A percentile compares a stretch with the other conserved stretches of the same genome.
These are phyloP conservation scores for Neomorphus geoffroyi DNA, from an alignment of 2,797 vertebrate species.

Conservation along the genomic window DNA sequence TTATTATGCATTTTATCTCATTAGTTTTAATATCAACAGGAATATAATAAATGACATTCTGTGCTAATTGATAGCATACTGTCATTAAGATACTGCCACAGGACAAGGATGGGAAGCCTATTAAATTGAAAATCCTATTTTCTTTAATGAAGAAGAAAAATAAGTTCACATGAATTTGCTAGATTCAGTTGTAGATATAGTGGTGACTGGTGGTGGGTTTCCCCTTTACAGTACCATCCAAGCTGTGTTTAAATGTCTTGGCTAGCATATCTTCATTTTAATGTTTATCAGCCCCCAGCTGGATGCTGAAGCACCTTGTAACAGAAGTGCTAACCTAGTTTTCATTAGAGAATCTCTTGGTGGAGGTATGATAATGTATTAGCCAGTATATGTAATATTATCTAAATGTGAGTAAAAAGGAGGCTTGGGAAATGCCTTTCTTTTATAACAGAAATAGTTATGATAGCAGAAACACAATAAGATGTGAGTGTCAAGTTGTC, in stretches of 20 bases:
- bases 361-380: background rate
- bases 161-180: constrained; percentile 6
- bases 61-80: background rate
- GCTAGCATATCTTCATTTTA: background rate
- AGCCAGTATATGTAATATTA: background rate
- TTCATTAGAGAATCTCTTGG: background rate
- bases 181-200: background rate
- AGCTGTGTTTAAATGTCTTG: background rate
- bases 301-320: background rate
- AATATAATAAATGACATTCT: background rate
- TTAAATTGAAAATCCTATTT: background rate
- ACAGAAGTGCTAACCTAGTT: background rate
- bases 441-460: background rate
- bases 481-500: background rate
- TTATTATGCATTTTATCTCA: background rate
- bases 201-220: background rate
- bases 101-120: background rate
- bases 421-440: background rate
- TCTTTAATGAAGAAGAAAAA: constrained; percentile 20
- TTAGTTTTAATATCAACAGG: background rate
- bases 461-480: background rate
- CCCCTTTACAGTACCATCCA: background rate
- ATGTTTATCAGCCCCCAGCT: background rate
- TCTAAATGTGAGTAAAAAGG: background rate
- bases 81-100: background rate